These are phyloP conservation scores for Hypomecis atomaria DNA, from an alignment of 2,888 invertebrate genomes.

Conservation along the genomic window DNA sequence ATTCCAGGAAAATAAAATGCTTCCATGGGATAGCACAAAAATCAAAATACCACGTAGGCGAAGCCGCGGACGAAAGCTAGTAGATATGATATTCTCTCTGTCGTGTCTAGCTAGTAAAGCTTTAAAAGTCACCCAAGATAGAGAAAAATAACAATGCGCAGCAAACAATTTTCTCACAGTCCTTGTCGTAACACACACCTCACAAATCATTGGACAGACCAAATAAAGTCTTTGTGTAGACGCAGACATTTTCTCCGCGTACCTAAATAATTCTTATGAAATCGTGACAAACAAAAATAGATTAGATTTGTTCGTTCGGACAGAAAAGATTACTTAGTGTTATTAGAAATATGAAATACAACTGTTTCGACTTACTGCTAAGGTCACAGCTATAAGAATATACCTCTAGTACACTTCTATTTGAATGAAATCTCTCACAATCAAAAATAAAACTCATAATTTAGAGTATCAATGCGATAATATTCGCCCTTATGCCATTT, in stretches of 20 bases:
- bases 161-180: constrained; percentile 30
- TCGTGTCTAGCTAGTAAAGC: neutral
- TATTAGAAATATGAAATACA: constrained; percentile 32
- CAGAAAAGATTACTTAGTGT: constrained; percentile 32
- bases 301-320: constrained; percentile 16
- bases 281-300: constrained; percentile 34
- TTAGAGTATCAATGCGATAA: too few relatives aligned
- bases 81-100: neutral
- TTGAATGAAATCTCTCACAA: too few relatives aligned
- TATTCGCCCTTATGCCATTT: too few relatives aligned
- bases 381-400: too few relatives aligned
- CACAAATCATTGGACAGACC: constrained; percentile 49
- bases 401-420: too few relatives aligned
- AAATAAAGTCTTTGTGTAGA: constrained; percentile 27
- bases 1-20: too few relatives aligned
- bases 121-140: neutral
- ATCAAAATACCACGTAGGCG: too few relatives aligned
- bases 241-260: constrained; percentile 19
- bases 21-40: too few relatives aligned
- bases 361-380: constrained; percentile 14
- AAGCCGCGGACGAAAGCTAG: too few relatives aligned
- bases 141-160: constrained; percentile 24
- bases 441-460: too few relatives aligned
- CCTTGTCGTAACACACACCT: constrained; percentile 43
- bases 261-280: constrained; percentile 29